Base-by-base conservation (phyloP, 1,140 invertebrate genomes). In the Penaeus chinensis region DNA sequence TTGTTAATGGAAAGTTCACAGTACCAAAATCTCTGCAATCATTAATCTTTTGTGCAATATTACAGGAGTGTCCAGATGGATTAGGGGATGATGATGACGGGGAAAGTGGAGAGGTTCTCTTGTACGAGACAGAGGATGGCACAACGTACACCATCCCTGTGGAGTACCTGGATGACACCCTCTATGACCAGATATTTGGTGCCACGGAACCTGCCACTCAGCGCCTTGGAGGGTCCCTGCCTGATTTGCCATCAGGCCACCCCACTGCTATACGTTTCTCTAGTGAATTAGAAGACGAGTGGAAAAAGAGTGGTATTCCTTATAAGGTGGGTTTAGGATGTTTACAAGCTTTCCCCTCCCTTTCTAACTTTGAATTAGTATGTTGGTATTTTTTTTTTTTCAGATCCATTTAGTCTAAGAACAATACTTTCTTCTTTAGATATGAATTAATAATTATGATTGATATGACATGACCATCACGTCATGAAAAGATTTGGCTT, bases 161-260 rank as follows among this genome's bases (percentile, higher is more conserved):
- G 19, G 90, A 91, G 61, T 91, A 91, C 66, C 78, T 91, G 79
- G 91, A 91, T 47, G 90, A 91, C 78, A 89, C 90, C n/a, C 83
- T 91, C 24, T 91, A 91, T 82, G 91, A 91, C 47, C 89, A 91
- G 81, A 91, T 91, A 27, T 90, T 91, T 84, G 89, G 90, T 60
- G 82, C 90, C 47, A 60, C 89, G 18, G 90, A 91, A 22, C 27
- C 89, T 22, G 60, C 37, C 54, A n/a, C 80, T 62, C 66, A 76
- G n/a, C 84, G 82, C 66, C 86, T 90, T 11, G 90, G 87, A 18
- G 90, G 89, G 4, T 89, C 87, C 54, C 84, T 90, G 54, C 84
- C 88, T 22, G 90, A 89, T 80, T 78, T 89, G 27, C 89, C 89
- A 54, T 80, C 82, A 54, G 88, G 88, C 61, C 74, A 85, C 27